phyloP scores from a whole-genome alignment of 2,888 invertebrate genomes.

The Hartigia nigra region DNA sequence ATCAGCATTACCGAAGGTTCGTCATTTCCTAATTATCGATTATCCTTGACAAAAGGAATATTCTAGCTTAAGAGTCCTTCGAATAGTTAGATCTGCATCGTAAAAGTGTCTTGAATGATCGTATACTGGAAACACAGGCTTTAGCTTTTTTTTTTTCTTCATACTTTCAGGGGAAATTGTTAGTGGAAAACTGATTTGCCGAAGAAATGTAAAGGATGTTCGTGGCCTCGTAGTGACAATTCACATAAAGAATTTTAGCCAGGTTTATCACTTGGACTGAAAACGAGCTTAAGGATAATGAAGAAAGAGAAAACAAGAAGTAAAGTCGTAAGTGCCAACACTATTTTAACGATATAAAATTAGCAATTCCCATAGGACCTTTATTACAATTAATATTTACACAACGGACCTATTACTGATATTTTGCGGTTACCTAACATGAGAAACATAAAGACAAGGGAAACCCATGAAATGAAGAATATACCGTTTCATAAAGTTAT shows the following conservation, averaged over 20 bases:
- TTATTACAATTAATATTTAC: not conserved
- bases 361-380: not conserved
- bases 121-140: not conserved
- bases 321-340: not conserved
- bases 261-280: slow-evolving; percentile 61
- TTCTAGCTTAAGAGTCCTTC: slow-evolving; percentile 21
- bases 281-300: not conserved
- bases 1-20: slow-evolving; percentile 76
- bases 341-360: not conserved
- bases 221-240: slow-evolving; percentile 80
- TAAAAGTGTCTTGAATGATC: not conserved
- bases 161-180: slow-evolving; percentile 69
- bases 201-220: slow-evolving; percentile 78
- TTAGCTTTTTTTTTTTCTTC: slow-evolving; percentile 27
- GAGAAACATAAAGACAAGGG: not conserved
- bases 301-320: not conserved
- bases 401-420: not conserved
- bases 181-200: slow-evolving; percentile 80
- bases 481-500: not conserved
- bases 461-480: not conserved
- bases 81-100: not conserved
- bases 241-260: slow-evolving; percentile 65
- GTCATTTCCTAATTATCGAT: slow-evolving; percentile 3
- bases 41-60: not conserved
- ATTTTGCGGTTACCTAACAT: not conserved